These are phyloP conservation scores for Harmothoe impar DNA, from an alignment of 2,888 invertebrate species.

Conservation along the genomic window DNA sequence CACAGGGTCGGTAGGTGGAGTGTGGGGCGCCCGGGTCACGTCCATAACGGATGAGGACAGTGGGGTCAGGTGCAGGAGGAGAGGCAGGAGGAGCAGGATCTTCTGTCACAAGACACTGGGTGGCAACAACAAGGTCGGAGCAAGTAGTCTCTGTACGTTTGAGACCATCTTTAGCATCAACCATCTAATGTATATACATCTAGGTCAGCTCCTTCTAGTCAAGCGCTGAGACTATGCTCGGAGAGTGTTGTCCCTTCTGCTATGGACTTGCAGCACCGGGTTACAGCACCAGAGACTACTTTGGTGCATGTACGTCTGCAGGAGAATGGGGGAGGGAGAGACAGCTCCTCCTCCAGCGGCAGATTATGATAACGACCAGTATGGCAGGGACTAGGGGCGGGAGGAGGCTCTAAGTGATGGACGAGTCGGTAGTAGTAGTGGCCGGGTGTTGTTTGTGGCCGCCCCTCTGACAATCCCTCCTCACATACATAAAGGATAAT, in stretches of 20 bases:
- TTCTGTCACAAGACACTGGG: too few species aligned
- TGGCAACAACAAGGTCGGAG: too few species aligned
- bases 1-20: background rate
- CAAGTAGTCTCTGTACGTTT: too few species aligned
- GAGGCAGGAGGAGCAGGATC: background rate
- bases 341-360: background rate
- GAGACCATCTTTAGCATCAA: too few species aligned
- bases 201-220: too few species aligned
- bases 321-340: too few species aligned
- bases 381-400: background rate
- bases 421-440: background rate
- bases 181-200: too few species aligned
- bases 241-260: too few species aligned
- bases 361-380: background rate
- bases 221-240: too few species aligned
- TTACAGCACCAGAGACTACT: too few species aligned
- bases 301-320: too few species aligned
- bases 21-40: background rate
- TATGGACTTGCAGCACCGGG: too few species aligned
- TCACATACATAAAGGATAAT: constrained; percentile 42
- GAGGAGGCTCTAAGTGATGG: background rate
- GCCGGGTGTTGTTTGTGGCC: constrained; percentile 36
- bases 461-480: background rate
- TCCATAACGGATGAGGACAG: background rate
- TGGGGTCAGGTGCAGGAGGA: background rate